Evolutionary conservation across 2,888 invertebrate genomes (phyloP).

Genomic region (Carterocephalus palaemon): DNA sequence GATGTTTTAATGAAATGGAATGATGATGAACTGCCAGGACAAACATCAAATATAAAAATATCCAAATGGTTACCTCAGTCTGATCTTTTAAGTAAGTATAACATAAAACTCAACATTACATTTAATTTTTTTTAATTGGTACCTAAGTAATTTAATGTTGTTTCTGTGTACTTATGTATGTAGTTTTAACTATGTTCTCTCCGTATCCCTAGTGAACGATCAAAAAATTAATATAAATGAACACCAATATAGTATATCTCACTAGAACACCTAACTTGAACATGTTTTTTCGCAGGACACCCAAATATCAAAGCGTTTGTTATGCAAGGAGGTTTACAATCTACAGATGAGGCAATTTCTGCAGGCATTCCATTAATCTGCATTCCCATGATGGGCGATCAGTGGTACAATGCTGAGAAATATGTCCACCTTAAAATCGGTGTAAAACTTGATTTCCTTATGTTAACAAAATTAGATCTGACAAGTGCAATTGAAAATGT

Average conservation of each 20-base stretch:
- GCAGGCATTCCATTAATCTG: conserved; percentile 47
- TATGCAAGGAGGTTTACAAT: conserved; percentile 55
- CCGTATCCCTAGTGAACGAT: too few species aligned
- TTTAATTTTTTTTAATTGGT: conserved; percentile 2
- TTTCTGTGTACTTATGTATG: too few species aligned
- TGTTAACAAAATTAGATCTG: conserved; percentile 39
- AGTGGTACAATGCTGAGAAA: conserved; percentile 49
- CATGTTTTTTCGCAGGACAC: conserved; percentile 36
- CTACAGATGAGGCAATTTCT: conserved; percentile 50
- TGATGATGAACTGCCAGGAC: conserved; percentile 36
- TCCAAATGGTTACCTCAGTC: conserved; percentile 55
- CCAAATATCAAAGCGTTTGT: conserved; percentile 55
- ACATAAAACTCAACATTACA: neutral
- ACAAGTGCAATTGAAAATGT: conserved; percentile 37
- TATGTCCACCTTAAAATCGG: conserved; percentile 46
- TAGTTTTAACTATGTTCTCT: too few species aligned
- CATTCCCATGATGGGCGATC: conserved; percentile 53
- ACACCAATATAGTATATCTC: too few species aligned
- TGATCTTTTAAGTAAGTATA: conserved; percentile 46
- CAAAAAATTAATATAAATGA: too few species aligned
- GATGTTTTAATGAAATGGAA: conserved; percentile 55
- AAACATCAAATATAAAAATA: conserved; percentile 45
- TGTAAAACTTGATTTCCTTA: conserved; percentile 39
- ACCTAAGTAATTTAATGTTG: too few species aligned
- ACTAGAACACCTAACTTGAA: too few species aligned